Percentiles rank a stretch among this genome's conserved stretches.
These are phyloP conservation scores for Nannoperca australis DNA, from an alignment of 2,797 vertebrate genomes.

Conservation along the genomic window DNA sequence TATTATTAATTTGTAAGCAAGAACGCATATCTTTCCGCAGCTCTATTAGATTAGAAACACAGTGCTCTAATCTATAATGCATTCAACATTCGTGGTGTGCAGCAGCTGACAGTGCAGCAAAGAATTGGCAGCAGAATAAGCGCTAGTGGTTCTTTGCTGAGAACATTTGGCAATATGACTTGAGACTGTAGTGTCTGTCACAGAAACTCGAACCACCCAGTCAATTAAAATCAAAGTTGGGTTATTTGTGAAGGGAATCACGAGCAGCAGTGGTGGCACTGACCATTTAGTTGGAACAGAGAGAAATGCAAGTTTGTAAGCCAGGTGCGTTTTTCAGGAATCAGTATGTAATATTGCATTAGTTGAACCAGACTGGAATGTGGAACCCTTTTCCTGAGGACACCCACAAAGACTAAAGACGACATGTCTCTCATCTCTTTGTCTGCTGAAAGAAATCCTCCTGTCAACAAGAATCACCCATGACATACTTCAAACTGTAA, in stretches of 20 bases:
- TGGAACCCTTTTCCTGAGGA: conserved; percentile 28
- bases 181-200: neutral
- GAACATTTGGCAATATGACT: neutral
- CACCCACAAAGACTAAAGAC: conserved; percentile 49
- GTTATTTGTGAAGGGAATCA: conserved; percentile 2
- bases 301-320: conserved; percentile 8
- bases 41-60: conserved; percentile 24
- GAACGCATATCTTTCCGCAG: conserved; percentile 29
- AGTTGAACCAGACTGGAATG: conserved; percentile 20
- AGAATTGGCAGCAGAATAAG: conserved; percentile 8
- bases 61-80: conserved; percentile 46
- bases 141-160: neutral
- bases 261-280: neutral
- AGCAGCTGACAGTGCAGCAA: neutral
- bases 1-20: conserved; percentile 42
- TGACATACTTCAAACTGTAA: conserved; percentile 78
- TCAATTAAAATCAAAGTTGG: conserved; percentile 6
- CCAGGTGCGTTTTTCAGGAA: conserved; percentile 3
- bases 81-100: conserved; percentile 3
- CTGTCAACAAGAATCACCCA: conserved; percentile 76
- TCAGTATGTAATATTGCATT: conserved; percentile 15
- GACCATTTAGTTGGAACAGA: conserved; percentile 7
- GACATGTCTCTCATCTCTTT: conserved; percentile 52
- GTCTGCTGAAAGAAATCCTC: conserved; percentile 56
- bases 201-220: neutral